Evolutionary conservation across 2,113 vertebrate genomes (phyloP), one percentile per base, ranked within the genome.

Genomic region (Taurulus bubalis): DNA sequence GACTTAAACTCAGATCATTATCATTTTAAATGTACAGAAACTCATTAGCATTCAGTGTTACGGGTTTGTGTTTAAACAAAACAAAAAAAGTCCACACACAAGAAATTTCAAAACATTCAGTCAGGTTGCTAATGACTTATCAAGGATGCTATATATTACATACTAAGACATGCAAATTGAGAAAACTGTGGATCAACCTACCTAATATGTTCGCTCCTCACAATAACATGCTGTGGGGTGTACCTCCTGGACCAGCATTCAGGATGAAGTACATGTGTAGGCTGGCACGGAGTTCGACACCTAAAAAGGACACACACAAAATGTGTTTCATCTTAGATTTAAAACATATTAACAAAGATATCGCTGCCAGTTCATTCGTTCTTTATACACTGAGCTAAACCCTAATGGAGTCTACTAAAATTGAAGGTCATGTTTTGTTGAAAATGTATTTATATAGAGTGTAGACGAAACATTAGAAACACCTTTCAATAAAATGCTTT

Each of bases 191-290:
- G 8, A 3, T 22, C 3, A 47, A 77, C 90, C 8, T 85, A 90
- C 91, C 90, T 89, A 87, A 78, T 88, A 49, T 71, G 30, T 72
- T 82, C 55, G 77, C 26, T 42, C 70, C 77, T 91, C 62, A 93
- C 80, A 89, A 89, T 49, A 80, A 63, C 89, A 91, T 90, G 68
- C 65, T 87, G 75, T 63, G 38, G 55, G 68, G 73, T 78, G 36
- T 34, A 38, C 8, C 53, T 82, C 84, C 75, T 77, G 75, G 68
- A 71, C 51, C 84, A 72, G 70, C 85, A 82, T 66, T 75, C 51
- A 84, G 69, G 53, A 79, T 26, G 20, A 53, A 66, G 66, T 38
- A 56, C 8, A 66, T n/a, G 32, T 38, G 11, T 10, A 67, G 45
- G 56, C n/a, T 20, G 22, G 36, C 51, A 70, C 32, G 28, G 16